These are phyloP conservation scores for Euwallacea similis DNA, from an alignment of 1,140 invertebrate genomes.

Conservation along the genomic window DNA sequence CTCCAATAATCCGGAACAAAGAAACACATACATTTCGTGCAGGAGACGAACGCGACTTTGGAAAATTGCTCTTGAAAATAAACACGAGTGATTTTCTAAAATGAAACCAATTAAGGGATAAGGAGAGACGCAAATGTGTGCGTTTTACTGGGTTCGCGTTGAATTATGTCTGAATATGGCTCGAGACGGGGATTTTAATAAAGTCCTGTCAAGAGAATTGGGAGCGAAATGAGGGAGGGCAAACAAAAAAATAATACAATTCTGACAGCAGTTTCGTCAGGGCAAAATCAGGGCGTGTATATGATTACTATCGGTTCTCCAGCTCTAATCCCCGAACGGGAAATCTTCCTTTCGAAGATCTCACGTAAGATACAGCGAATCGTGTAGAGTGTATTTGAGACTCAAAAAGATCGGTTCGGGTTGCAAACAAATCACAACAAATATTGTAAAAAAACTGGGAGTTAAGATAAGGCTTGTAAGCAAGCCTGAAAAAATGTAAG, in stretches of 20 bases:
- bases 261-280: too few species aligned
- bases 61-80: constrained; percentile 33
- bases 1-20: constrained; percentile 29
- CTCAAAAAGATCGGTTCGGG: too few species aligned
- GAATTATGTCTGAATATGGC: constrained; percentile 5
- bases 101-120: constrained; percentile 35
- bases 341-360: too few species aligned
- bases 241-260: background rate
- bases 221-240: background rate
- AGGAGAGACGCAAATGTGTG: constrained; percentile 12
- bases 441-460: too few species aligned
- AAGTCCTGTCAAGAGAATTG: constrained; percentile 4
- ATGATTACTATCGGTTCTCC: too few species aligned
- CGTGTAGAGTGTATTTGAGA: too few species aligned
- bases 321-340: too few species aligned
- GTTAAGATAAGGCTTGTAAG: too few species aligned
- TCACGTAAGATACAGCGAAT: too few species aligned
- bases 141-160: constrained; percentile 18
- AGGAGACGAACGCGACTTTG: constrained; percentile 14
- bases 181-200: background rate
- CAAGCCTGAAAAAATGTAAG: too few species aligned
- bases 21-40: constrained; percentile 27
- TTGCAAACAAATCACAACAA: too few species aligned
- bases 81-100: constrained; percentile 34
- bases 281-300: too few species aligned